Conservation (phyloP, 2,888 invertebrate genomes). For the Galeruca laticollis region DNA sequence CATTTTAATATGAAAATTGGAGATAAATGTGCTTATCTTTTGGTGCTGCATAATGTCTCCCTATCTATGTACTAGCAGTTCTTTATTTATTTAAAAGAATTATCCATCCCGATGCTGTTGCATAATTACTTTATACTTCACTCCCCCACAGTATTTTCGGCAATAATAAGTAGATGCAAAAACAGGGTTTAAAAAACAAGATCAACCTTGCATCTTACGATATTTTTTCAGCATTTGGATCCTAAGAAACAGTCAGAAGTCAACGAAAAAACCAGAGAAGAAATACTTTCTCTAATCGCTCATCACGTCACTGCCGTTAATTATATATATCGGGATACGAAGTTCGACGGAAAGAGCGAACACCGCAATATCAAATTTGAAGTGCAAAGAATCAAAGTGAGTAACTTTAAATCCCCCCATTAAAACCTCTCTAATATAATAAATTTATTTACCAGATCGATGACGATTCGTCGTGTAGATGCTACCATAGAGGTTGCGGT, state of each 20-base stretch:
- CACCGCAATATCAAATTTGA: constrained; percentile 97
- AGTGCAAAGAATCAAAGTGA: constrained; percentile 87
- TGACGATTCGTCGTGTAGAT: constrained; percentile 84
- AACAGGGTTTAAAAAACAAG: too few relatives aligned
- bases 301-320: constrained; percentile 99
- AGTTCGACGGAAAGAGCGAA: constrained; percentile 90
- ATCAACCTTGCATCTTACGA: too few relatives aligned
- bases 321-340: constrained; percentile 95
- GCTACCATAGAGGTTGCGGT: constrained; percentile 70
- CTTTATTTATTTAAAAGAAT: too few relatives aligned
- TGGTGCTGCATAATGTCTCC: too few relatives aligned
- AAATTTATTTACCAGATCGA: constrained; percentile 78
- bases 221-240: constrained; percentile 77
- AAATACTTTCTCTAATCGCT: constrained; percentile 96
- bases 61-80: too few relatives aligned
- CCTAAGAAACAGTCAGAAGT: constrained; percentile 76
- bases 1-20: too few relatives aligned
- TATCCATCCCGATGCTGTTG: too few relatives aligned
- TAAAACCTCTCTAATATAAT: too few relatives aligned
- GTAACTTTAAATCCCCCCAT: constrained; percentile 31
- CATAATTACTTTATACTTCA: too few relatives aligned
- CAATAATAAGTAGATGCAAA: too few relatives aligned
- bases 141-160: too few relatives aligned
- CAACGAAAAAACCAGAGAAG: constrained; percentile 93
- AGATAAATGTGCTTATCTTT: too few relatives aligned